Percentiles rank a stretch among this genome's conserved stretches.
Conservation (phyloP, 2,888 invertebrate genomes). For the Steromphala cineraria region DNA sequence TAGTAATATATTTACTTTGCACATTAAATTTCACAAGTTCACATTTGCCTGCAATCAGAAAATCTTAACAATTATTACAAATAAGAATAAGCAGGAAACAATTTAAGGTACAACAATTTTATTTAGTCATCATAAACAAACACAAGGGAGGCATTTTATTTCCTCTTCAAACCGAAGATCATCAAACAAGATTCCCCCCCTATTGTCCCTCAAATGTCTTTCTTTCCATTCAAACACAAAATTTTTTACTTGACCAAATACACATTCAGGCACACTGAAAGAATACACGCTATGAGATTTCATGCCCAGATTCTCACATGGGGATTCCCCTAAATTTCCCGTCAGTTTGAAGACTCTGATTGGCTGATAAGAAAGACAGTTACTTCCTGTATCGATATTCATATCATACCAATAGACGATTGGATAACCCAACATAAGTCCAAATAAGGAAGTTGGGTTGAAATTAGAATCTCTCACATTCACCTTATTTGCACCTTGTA, state of each 20-base stretch:
- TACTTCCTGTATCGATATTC: constrained; percentile 25
- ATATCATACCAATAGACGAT: constrained; percentile 53
- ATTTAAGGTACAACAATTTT: not conserved
- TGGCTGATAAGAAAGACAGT: constrained; percentile 49
- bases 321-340: not conserved
- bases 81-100: too few relatives aligned
- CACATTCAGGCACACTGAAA: constrained; percentile 41
- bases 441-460: constrained; percentile 52
- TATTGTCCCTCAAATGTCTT: not conserved
- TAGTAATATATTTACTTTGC: too few relatives aligned
- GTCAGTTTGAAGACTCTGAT: constrained; percentile 39
- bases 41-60: too few relatives aligned
- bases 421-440: constrained; percentile 55
- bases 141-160: constrained; percentile 5
- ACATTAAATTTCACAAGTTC: too few relatives aligned
- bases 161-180: constrained; percentile 6
- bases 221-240: constrained; percentile 37
- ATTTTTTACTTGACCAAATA: not conserved
- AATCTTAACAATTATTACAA: too few relatives aligned
- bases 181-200: constrained; percentile 11
- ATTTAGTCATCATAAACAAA: constrained; percentile 25
- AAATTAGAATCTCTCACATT: not conserved
- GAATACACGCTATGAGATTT: constrained; percentile 35
- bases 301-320: not conserved
- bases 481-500: not conserved